Evolutionary conservation across 2,797 vertebrate genomes (phyloP).

Genomic region (Pangasius macronema): DNA sequence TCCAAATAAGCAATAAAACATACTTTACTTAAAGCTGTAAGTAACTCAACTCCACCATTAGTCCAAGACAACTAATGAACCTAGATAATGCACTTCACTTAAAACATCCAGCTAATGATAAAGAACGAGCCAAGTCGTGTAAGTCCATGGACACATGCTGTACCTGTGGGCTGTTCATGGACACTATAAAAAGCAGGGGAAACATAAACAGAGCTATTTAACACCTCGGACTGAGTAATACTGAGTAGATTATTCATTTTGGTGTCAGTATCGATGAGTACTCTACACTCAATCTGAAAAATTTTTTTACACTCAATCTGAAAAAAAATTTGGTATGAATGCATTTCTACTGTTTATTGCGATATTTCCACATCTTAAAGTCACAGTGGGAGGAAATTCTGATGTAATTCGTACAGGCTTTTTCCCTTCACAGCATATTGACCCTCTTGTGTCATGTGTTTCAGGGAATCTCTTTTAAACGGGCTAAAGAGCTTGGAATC

Average conservation of each 20-base stretch:
- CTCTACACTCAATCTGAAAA: too few relatives aligned
- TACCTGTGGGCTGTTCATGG: neutral
- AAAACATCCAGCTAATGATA: neutral
- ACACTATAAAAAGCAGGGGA: neutral
- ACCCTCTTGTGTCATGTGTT: neutral
- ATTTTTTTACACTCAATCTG: neutral
- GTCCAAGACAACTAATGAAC: neutral
- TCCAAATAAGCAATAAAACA: neutral
- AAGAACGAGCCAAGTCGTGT: neutral
- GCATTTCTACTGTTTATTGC: neutral
- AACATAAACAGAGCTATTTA: neutral
- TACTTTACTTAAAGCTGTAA: neutral
- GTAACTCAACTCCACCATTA: neutral
- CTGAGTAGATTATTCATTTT: neutral
- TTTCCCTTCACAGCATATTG: neutral
- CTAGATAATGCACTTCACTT: neutral
- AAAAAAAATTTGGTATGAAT: too few relatives aligned
- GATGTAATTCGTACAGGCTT: neutral
- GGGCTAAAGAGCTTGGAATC: constrained; percentile 85
- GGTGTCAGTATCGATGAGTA: too few relatives aligned
- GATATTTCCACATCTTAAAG: neutral
- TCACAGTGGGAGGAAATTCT: neutral
- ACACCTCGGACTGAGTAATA: neutral
- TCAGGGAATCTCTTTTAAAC: constrained; percentile 86
- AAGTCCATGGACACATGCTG: neutral